Percentiles rank a stretch among this genome's conserved stretches.
Conservation (phyloP, 2,888 invertebrate species). For the Glaucopsyche alexis region DNA sequence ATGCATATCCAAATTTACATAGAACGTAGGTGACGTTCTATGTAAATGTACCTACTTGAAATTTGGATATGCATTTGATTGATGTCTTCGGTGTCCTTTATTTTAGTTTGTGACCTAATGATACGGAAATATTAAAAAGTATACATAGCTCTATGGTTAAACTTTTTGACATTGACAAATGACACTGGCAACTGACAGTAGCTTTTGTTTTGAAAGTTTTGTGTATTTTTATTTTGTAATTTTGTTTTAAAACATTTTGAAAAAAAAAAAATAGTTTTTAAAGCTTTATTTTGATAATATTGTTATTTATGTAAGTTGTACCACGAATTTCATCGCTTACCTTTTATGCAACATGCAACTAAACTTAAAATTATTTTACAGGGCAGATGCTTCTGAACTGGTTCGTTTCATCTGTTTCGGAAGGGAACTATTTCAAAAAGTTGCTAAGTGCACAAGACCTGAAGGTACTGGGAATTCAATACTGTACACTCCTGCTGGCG, state of each 20-base stretch:
- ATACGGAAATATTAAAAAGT: background rate
- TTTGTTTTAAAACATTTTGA: background rate
- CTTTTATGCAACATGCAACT: background rate
- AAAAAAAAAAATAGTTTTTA: background rate
- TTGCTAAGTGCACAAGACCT: slow-evolving; percentile 85
- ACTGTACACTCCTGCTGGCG: slow-evolving; percentile 92
- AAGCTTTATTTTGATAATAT: background rate
- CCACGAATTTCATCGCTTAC: background rate
- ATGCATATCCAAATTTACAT: no score
- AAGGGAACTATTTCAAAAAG: slow-evolving; percentile 83
- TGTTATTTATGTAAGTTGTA: background rate
- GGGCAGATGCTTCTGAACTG: slow-evolving; percentile 96
- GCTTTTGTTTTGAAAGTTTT: slow-evolving; percentile 18
- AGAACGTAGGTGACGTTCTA: no score
- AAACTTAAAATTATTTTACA: slow-evolving; percentile 62
- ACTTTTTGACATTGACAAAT: background rate
- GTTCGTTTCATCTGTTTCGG: slow-evolving; percentile 89
- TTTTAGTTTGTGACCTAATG: no score
- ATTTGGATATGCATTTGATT: no score
- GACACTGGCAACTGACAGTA: background rate
- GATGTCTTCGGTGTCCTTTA: no score
- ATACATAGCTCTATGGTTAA: slow-evolving; percentile 3
- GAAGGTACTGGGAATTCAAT: slow-evolving; percentile 87
- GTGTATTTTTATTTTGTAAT: background rate
- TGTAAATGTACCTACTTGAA: no score